Evolutionary conservation across 2,797 vertebrate species (phyloP), one percentile per base, ranked within the genome.

Genomic region (Hozukius guyotensis): DNA sequence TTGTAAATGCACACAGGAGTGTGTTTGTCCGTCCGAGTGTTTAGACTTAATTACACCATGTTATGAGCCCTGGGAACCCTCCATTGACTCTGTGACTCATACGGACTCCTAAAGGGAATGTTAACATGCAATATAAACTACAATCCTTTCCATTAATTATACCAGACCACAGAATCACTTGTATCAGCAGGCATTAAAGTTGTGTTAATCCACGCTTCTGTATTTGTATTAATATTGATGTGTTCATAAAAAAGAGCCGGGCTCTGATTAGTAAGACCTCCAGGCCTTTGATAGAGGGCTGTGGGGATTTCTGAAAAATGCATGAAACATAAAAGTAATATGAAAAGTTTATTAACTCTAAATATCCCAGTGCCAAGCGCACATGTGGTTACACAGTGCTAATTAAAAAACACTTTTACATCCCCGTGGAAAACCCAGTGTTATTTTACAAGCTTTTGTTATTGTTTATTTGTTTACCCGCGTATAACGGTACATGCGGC

Each of bases 221-320:
- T 93, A 92, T 93, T 88, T 87, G 70, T 90, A 79, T 91, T 92
- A 91, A 93, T 95, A 94, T 94, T 94, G 92, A 95, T 94, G 93
- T 90, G 80, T 93, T 93, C 89, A 92, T 94, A 61, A 34, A 36
- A 13, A 90, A 90, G 74, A 82, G 74, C 79, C 7, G 46, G 32
- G 64, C 81, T 92, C 57, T 89, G 87, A 91, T 89, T 91, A 88
- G 72, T 84, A 76, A 87, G 83, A 91, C 93, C 92, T 89, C 88
- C 75, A 78, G 81, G 87, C 84, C 84, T 93, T 88, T 94, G 90
- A 92, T 90, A 81, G 75, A 78, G 77, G 80, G 69, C 92, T 89
- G 62, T 72, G 29, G 93, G 92, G 92, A 94, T 89, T 95, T 90
- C 64, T 92, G 76, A 93, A 94, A 96, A 94, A 94, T 93, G 87